Percentiles rank a stretch among this genome's conserved stretches.
These are phyloP conservation scores for Tapirus terrestris DNA, from an alignment of 2,113 vertebrate species.

Conservation along the genomic window DNA sequence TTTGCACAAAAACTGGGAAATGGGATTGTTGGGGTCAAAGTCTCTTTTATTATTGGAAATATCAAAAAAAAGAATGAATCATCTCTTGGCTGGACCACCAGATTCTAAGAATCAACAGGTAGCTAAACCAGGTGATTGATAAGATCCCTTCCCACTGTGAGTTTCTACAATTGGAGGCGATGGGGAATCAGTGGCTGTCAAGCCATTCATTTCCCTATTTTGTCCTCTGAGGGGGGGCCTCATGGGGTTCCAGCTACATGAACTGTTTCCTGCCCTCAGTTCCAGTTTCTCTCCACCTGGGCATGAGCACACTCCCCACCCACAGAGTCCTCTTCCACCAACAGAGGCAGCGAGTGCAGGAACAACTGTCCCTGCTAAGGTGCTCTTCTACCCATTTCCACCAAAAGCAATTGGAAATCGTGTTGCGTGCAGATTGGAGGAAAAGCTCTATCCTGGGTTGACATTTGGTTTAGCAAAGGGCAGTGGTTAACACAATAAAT, in stretches of 20 bases:
- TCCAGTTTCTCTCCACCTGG: not conserved
- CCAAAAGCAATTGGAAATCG: not conserved
- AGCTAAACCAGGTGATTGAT: not conserved
- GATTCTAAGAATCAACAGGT: not conserved
- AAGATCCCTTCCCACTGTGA: not conserved
- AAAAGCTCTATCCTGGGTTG: not conserved
- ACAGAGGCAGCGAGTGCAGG: not conserved
- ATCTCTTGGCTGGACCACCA: not conserved
- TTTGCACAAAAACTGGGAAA: not conserved
- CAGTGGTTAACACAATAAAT: not conserved
- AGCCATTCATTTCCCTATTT: not conserved
- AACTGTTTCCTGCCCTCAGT: not conserved
- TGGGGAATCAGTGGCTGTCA: not conserved
- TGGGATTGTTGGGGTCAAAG: not conserved
- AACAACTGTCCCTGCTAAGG: not conserved
- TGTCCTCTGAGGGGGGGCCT: too few relatives aligned
- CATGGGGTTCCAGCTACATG: not conserved
- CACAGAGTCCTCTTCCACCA: not conserved
- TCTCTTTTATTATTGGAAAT: not conserved
- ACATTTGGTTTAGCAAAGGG: not conserved
- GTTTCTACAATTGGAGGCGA: not conserved
- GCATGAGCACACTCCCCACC: not conserved
- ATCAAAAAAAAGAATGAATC: not conserved
- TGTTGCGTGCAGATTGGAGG: not conserved
- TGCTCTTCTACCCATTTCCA: not conserved